Conservation (phyloP, 2,888 invertebrate genomes). For the Elysia crispata region DNA sequence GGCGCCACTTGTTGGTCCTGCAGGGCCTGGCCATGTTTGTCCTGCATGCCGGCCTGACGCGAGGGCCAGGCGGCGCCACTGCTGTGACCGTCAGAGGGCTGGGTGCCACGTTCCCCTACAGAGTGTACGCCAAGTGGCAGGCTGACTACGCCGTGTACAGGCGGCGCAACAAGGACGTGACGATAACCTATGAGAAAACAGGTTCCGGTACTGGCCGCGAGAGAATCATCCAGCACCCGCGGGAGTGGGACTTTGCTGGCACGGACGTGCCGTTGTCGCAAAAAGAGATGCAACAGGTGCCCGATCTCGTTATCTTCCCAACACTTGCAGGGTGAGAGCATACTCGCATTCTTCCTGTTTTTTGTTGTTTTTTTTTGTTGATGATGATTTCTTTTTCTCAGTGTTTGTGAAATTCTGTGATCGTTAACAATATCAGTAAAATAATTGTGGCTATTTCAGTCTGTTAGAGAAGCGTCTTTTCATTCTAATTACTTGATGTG, state of each 20-base stretch:
- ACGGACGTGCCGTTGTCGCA: constrained; percentile 61
- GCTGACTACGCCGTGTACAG: constrained; percentile 46
- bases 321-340: constrained; percentile 68
- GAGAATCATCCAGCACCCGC: constrained; percentile 52
- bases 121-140: constrained; percentile 51
- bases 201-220: constrained; percentile 63
- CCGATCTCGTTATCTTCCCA: constrained; percentile 64
- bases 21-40: no score
- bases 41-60: no score
- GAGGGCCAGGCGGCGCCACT: not conserved
- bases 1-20: no score
- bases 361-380: no score
- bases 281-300: constrained; percentile 47
- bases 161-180: constrained; percentile 46
- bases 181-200: constrained; percentile 58
- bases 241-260: constrained; percentile 61
- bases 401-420: no score
- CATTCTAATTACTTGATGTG: no score
- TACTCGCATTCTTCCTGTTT: no score
- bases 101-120: constrained; percentile 49
- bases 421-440: no score
- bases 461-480: no score
- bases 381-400: no score
- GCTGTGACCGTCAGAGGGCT: constrained; percentile 21
- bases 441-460: no score